Percentiles rank a stretch among this genome's conserved stretches.
Evolutionary conservation across 2,888 invertebrate genomes (phyloP).

Genomic region (Gortyna flavago): DNA sequence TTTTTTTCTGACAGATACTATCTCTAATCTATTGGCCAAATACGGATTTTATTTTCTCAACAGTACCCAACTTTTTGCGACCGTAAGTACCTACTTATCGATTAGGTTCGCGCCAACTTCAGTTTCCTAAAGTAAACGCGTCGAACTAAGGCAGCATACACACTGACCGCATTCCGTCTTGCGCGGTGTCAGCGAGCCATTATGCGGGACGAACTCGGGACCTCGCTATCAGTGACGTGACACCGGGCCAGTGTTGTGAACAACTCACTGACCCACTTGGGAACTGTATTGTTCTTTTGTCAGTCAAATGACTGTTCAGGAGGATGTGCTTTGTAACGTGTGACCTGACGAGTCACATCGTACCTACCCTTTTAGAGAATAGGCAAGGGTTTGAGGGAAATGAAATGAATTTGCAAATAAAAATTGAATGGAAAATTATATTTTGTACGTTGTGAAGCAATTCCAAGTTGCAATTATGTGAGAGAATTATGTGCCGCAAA

Average conservation of each 20-base stretch:
- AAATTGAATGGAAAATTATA: background rate
- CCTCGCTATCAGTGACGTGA: conserved; percentile 78
- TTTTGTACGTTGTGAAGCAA: background rate
- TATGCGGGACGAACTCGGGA: conserved; percentile 75
- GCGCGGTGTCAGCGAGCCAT: conserved; percentile 70
- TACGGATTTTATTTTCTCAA: conserved; percentile 12
- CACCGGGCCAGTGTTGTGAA: conserved; percentile 75
- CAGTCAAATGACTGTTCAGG: conserved; percentile 67
- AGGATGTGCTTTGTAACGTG: conserved; percentile 62
- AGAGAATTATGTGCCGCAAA: background rate
- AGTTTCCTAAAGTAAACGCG: conserved; percentile 27
- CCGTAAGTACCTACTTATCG: background rate
- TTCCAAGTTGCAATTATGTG: background rate
- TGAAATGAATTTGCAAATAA: conserved; percentile 8
- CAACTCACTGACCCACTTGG: conserved; percentile 84
- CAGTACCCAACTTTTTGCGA: conserved; percentile 11
- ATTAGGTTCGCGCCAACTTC: conserved; percentile 32
- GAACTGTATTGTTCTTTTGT: conserved; percentile 79
- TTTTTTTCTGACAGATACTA: background rate
- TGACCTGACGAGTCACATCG: conserved; percentile 47
- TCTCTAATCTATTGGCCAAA: conserved; percentile 1
- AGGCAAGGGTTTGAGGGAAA: conserved; percentile 21
- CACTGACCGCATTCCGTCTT: conserved; percentile 72
- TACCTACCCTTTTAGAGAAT: conserved; percentile 39
- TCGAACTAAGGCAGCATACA: conserved; percentile 59